Evolutionary conservation across 2,888 invertebrate species (phyloP).

Genomic region (Tiliacea citrago): DNA sequence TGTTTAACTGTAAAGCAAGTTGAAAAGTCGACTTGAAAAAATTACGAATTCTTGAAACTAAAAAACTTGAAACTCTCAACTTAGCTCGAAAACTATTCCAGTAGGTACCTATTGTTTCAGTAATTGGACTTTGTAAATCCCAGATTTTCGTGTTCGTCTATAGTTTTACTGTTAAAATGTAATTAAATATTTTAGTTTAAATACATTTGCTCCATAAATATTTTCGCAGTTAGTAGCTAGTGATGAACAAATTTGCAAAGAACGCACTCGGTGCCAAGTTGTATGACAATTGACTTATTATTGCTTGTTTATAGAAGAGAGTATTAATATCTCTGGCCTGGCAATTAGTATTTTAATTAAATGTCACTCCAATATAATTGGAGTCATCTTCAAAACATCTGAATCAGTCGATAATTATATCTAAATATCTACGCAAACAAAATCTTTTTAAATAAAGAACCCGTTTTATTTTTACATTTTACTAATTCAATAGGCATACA

Average conservation of each 20-base stretch:
- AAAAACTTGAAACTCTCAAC: too few relatives aligned
- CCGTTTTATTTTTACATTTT: neutral
- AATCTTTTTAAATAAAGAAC: neutral
- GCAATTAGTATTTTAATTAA: conserved; percentile 47
- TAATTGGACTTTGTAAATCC: conserved; percentile 1
- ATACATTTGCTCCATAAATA: conserved; percentile 24
- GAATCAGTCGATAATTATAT: conserved; percentile 19
- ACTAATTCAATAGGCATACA: neutral
- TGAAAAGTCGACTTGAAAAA: neutral
- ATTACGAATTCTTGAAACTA: neutral
- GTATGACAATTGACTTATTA: conserved; percentile 53
- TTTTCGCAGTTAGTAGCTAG: neutral
- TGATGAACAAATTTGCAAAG: conserved; percentile 2
- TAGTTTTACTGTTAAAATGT: conserved; percentile 1
- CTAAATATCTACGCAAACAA: conserved; percentile 17
- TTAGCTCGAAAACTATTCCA: neutral
- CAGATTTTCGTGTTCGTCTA: neutral
- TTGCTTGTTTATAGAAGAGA: conserved; percentile 41
- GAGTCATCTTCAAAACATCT: conserved; percentile 33
- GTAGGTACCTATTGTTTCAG: neutral
- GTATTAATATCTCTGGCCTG: conserved; percentile 36
- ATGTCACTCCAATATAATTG: conserved; percentile 28
- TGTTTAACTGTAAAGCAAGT: neutral
- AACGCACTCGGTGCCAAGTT: conserved; percentile 42
- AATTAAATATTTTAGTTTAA: neutral